Base-by-base conservation (phyloP, 2,797 vertebrate species). In the Manis crassicaudata region DNA sequence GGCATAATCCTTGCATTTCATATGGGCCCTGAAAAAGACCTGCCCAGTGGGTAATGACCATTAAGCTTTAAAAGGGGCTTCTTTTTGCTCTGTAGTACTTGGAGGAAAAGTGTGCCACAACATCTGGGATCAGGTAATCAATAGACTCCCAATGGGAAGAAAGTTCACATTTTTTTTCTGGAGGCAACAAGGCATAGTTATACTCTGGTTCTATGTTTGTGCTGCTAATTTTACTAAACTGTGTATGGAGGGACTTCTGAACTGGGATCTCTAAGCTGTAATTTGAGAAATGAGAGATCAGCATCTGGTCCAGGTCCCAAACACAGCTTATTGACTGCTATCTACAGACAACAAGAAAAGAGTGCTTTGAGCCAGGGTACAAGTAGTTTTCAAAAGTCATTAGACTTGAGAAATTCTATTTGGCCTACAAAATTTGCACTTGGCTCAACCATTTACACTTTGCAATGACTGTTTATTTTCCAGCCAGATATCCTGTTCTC, bases 261-360 rank as follows among this genome's bases (percentile, higher is more conserved):
- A 79, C 50, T 92, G 12, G 54, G 88, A 67, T 80, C 63, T 68
- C 35, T 82, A 73, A 91, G 3, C 54, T 87, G 50, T 87, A 89
- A 97, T 96, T 96, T 92, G 94, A 95, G 96, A 95, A 95, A 85
- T 87, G 46, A 85, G 86, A 94, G 62, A 18, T 67, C 75, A 94
- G 65, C 52, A 60, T 92, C 94, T 95, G 88, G 73, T 91, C 25
- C 20, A 65, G 46, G 37, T 97, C 82, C 85, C 93, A 94, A 86
- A 92, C 43, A 56, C 32, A 86, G 80, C 27, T 87, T 81, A 63
- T n/a, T 25, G 75, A 58, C 43, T 50, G 40, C 67, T 79, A 85
- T 89, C 32, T 75, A 88, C 35, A 93, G 43, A 86, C 3, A 63
- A 46, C 7, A 79, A 83, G 43, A 83, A 88, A 86, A 37, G 58